phyloP scores from a whole-genome alignment of 2,888 invertebrate species.

The Cheilosia impressa region DNA sequence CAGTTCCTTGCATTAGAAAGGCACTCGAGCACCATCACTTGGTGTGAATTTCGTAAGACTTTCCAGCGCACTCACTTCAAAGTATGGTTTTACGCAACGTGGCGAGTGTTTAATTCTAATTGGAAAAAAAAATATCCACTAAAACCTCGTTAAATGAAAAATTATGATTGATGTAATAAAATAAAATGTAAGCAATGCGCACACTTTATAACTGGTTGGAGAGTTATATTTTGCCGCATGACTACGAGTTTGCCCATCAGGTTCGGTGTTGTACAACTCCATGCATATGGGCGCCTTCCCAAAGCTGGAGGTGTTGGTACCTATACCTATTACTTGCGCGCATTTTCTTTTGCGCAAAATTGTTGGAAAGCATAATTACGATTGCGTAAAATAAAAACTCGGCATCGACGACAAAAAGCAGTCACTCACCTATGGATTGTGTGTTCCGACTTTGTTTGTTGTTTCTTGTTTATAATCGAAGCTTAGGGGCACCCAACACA shows the following conservation, averaged over 20 bases:
- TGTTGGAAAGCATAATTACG: background rate
- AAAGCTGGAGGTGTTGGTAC: background rate
- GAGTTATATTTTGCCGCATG: conserved; percentile 10
- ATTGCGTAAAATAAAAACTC: background rate
- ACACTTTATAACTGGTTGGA: conserved; percentile 15
- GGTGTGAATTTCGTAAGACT: background rate
- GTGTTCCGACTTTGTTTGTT: too few relatives aligned
- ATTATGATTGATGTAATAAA: conserved; percentile 47
- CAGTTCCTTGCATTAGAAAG: conserved; percentile 21
- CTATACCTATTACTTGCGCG: background rate
- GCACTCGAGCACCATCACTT: background rate
- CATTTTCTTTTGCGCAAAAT: conserved; percentile 7
- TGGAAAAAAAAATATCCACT: conserved; percentile 9
- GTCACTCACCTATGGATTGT: too few relatives aligned
- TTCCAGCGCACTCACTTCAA: conserved; percentile 16
- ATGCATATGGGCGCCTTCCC: background rate
- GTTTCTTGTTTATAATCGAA: too few relatives aligned
- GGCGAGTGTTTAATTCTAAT: conserved; percentile 29
- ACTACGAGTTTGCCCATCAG: background rate
- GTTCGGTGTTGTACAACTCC: conserved; percentile 5
- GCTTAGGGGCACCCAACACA: too few relatives aligned
- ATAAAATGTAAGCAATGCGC: conserved; percentile 29
- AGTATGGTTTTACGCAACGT: conserved; percentile 41
- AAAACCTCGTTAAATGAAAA: conserved; percentile 24
- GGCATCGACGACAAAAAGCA: too few relatives aligned